Percentiles rank a stretch among this genome's conserved stretches.
phyloP scores from a whole-genome alignment of 2,797 vertebrate species.

The Scyliorhinus canicula region DNA sequence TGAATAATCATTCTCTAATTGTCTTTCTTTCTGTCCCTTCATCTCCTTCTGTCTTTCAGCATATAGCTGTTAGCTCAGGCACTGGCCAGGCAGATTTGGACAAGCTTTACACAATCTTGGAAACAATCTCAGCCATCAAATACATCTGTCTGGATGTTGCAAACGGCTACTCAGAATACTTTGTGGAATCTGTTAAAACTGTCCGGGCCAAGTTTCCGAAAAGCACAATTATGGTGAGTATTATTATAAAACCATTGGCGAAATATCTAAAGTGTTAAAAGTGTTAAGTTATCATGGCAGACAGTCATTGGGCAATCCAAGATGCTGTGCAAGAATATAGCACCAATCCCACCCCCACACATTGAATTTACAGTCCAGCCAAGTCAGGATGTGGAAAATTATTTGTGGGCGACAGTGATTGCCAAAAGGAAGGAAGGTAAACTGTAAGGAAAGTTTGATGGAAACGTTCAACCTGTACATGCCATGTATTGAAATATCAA shows the following conservation, averaged over 20 bases:
- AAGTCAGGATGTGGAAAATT: background rate
- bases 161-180: constrained; percentile 94
- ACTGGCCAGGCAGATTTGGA: constrained; percentile 79
- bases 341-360: background rate
- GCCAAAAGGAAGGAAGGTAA: background rate
- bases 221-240: constrained; percentile 93
- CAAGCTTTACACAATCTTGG: constrained; percentile 73
- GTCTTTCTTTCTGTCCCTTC: constrained; percentile 6
- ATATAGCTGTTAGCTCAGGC: constrained; percentile 87
- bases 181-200: constrained; percentile 91
- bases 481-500: background rate
- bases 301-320: background rate
- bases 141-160: constrained; percentile 97
- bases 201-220: constrained; percentile 80
- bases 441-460: background rate
- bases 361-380: background rate
- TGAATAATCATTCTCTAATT: background rate
- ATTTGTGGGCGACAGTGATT: background rate
- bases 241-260: background rate
- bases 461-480: background rate
- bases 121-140: constrained; percentile 76
- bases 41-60: constrained; percentile 55
- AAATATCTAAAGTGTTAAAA: background rate
- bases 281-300: background rate
- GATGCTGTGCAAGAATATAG: background rate